Evolutionary conservation across 2,888 invertebrate genomes (phyloP).

Genomic region (Watsonalla cultraria): DNA sequence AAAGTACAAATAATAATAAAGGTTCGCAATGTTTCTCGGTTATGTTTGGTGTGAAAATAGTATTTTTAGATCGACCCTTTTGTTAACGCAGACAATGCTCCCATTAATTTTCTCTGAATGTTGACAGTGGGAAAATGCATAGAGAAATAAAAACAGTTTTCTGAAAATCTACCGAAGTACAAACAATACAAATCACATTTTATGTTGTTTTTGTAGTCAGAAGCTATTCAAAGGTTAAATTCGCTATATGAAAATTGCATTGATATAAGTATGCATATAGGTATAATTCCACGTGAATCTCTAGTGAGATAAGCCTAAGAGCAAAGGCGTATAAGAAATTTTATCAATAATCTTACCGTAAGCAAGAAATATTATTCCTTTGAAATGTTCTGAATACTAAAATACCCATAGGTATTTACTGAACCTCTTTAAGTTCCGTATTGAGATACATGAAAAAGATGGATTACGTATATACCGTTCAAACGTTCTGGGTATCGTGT

Average conservation of each 20-base stretch:
- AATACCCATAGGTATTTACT: background rate
- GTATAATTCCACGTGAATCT: no score
- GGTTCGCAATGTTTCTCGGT: no score
- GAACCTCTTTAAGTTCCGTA: background rate
- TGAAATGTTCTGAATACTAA: background rate
- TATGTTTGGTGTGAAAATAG: slow-evolving; percentile 22
- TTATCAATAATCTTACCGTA: background rate
- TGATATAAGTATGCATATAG: no score
- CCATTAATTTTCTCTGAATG: slow-evolving; percentile 32
- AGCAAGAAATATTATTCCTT: no score
- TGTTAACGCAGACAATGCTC: slow-evolving; percentile 39
- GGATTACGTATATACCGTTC: slow-evolving; percentile 9
- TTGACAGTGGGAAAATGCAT: slow-evolving; percentile 15
- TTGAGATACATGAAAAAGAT: slow-evolving; percentile 3
- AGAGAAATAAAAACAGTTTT: background rate
- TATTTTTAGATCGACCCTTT: slow-evolving; percentile 51
- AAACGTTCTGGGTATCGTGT: slow-evolving; percentile 3
- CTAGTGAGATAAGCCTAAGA: no score
- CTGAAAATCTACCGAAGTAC: no score
- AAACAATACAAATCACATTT: background rate
- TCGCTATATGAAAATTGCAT: no score
- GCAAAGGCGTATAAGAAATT: background rate
- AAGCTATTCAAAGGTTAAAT: no score
- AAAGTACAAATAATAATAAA: no score
- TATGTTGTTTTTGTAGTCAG: background rate